Evolutionary conservation across 2,113 vertebrate genomes (phyloP).

Genomic region (Mandrillus leucophaeus): DNA sequence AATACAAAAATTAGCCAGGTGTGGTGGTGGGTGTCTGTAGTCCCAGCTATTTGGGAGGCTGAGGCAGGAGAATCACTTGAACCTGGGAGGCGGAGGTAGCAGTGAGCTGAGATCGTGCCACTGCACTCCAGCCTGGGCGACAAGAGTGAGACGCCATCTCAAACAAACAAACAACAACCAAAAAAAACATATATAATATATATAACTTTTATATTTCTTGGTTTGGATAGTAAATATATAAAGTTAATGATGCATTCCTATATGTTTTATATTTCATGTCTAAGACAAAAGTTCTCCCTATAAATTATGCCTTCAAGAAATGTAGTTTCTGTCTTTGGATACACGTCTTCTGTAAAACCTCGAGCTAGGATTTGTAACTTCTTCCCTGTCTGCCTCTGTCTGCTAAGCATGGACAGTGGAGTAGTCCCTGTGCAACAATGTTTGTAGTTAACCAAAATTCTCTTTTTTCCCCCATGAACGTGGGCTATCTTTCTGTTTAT

Average conservation of each 20-base stretch:
- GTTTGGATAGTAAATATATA: not conserved
- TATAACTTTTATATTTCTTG: not conserved
- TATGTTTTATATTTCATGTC: constrained; percentile 1
- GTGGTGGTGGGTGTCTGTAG: no score
- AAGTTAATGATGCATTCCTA: not conserved
- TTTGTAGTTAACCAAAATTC: not conserved
- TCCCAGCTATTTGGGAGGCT: no score
- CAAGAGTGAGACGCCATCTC: no score
- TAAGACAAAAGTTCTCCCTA: not conserved
- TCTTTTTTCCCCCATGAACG: no score
- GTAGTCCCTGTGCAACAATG: not conserved
- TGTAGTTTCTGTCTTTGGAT: not conserved
- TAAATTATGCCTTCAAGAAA: constrained; percentile 2
- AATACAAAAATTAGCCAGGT: no score
- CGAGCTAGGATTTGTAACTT: not conserved
- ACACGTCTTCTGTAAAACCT: not conserved
- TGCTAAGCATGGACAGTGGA: not conserved
- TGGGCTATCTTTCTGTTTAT: no score
- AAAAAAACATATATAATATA: no score
- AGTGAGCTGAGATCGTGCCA: no score
- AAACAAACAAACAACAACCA: no score
- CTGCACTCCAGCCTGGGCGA: no score
- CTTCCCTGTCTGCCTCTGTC: not conserved
- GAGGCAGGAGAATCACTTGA: no score
- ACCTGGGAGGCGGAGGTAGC: no score